Base-by-base conservation (phyloP, 1,140 invertebrate genomes). In the Penaeus japonicus region DNA sequence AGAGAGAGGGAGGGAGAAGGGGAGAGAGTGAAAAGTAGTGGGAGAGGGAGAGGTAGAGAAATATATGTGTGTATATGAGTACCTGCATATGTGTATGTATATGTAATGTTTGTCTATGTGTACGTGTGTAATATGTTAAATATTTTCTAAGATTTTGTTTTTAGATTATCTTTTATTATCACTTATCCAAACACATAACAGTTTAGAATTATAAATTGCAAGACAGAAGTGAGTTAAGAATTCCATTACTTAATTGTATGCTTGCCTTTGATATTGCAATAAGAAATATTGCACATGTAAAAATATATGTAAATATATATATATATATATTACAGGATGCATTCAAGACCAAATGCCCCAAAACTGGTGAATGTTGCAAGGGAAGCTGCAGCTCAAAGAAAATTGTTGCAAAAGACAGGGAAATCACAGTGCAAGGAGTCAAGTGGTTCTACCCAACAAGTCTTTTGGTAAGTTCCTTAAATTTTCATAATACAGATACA, bases 241-340 rank as follows among this genome's bases (percentile, higher is more conserved):
- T 4, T 47, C 47, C 47, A 47, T 47, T 0, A 47, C 47, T 65
- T 5, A 20, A 24, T 65, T 65, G 5, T 4, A 27, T 65, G 30
- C 62, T 27, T 7, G 27, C 20, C 1, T 0, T 73, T 27, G 12
- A 4, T 15, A 27, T 73, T 27, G 27, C 27, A 27, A 4, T 73
- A 5, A 73, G n/a, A 18, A 73, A 3, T 73, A 73, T 73, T 73
- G 2, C 70, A 30, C 24, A 17, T 30, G 2, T 30, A 1, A 27
- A 30, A 39, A 81, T 4, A 24, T 80, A 30, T 7, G 20, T 57
- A 27, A 82, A 32, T 59, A 2, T 59, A 20, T 2, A 32, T 57
- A 20, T 15, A n/a, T 59, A 32, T 73, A 24, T 77, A 77, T 10
- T 53, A 62, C 80, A 88, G 87, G 87, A 88, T 54, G 32, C 70